These are phyloP conservation scores for Drosophila quadrilineata DNA, from an alignment of 1,140 invertebrate genomes.

Conservation along the genomic window DNA sequence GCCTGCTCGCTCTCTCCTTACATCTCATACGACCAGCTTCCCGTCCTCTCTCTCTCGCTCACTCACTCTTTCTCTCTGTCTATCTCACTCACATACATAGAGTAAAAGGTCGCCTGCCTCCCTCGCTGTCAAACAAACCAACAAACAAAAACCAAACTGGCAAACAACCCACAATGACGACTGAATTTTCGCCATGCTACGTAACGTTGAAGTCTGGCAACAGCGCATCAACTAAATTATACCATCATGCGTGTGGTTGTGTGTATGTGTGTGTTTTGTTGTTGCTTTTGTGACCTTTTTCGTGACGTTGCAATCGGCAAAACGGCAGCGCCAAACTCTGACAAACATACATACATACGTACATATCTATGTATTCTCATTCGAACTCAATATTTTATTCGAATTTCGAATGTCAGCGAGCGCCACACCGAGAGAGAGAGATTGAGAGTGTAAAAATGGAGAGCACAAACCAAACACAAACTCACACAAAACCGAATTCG, in stretches of 20 bases:
- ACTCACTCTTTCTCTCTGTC: neutral
- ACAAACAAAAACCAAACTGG: constrained; percentile 1
- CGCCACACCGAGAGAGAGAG: neutral
- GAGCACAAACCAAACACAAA: too few species aligned
- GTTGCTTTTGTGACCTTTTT: constrained; percentile 47
- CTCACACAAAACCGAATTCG: constrained; percentile 50
- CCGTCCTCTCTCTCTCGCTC: neutral
- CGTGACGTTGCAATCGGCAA: constrained; percentile 42
- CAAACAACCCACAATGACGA: constrained; percentile 44
- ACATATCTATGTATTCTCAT: too few species aligned
- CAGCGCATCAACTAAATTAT: constrained; percentile 54
- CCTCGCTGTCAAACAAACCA: too few species aligned
- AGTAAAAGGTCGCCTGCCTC: too few species aligned
- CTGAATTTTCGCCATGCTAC: constrained; percentile 67
- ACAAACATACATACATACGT: too few species aligned
- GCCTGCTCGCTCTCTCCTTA: neutral
- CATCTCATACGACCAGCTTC: neutral
- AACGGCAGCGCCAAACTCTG: constrained; percentile 19
- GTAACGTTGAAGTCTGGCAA: constrained; percentile 67
- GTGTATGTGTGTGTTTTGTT: constrained; percentile 26
- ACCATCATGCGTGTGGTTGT: constrained; percentile 41
- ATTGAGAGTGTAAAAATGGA: neutral
- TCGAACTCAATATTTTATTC: constrained; percentile 76
- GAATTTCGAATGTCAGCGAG: constrained; percentile 57
- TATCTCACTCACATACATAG: neutral